Evolutionary conservation across 1,140 invertebrate species (phyloP).

Genomic region (Caerostris extrusa): DNA sequence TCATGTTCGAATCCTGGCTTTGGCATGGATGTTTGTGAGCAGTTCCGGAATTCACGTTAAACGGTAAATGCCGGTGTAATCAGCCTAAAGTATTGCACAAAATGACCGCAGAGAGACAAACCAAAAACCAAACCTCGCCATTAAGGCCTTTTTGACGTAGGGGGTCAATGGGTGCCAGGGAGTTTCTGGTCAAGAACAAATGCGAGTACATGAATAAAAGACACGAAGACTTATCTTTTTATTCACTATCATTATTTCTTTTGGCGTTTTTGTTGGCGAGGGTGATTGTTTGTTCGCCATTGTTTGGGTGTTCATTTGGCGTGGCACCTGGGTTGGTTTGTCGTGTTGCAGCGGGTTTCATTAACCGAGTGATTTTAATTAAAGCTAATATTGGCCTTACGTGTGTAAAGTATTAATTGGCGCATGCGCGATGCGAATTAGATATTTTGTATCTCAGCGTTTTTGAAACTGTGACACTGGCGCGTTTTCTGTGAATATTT

Average conservation of each 20-base stretch:
- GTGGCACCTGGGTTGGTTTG: not conserved
- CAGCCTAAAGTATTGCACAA: too few relatives aligned
- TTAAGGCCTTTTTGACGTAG: conserved; percentile 26
- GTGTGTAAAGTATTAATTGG: not conserved
- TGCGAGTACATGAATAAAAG: not conserved
- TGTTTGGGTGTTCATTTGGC: not conserved
- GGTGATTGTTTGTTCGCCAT: not conserved
- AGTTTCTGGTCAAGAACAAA: not conserved
- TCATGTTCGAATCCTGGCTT: too few relatives aligned
- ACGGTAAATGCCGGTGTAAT: too few relatives aligned
- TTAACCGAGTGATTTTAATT: not conserved
- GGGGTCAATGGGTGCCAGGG: conserved; percentile 2
- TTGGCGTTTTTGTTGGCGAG: not conserved
- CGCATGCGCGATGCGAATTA: not conserved
- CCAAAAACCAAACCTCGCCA: too few relatives aligned
- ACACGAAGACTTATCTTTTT: not conserved
- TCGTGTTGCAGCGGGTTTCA: not conserved
- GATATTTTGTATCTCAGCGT: not conserved
- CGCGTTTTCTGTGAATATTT: too few relatives aligned
- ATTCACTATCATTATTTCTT: too few relatives aligned
- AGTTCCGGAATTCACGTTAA: too few relatives aligned
- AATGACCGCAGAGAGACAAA: too few relatives aligned
- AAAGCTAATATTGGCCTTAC: not conserved
- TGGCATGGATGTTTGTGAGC: too few relatives aligned
- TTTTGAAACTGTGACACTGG: not conserved